Evolutionary conservation across 2,113 vertebrate species (phyloP), one percentile per base, ranked within the genome.

Genomic region (Perca fluviatilis): DNA sequence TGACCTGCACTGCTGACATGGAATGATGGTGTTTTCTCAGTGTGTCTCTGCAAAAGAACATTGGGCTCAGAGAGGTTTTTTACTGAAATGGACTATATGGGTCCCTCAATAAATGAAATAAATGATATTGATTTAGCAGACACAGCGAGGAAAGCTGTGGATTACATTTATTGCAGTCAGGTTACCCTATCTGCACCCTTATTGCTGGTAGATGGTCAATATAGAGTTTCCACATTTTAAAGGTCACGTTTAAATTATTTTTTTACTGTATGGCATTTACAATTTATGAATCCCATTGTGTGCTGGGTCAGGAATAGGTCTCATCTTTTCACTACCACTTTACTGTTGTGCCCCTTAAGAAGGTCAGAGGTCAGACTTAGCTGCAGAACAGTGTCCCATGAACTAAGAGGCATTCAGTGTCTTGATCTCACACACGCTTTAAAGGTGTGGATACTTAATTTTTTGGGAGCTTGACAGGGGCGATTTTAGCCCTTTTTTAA

Each of bases 121-220:
- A 85, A 74, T 60, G n/a, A 82, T 89, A 91, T 86, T 83, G 86
- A 92, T 92, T 89, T 77, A n/a, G 40, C 61, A 61, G 74, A 56
- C 40, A 46, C 0, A 21, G 74, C 40, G 23, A 53, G 50, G 14
- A 84, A 89, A 76, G 49, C 69, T 57, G 72, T n/a, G 78, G 73
- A 86, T 83, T 84, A 83, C 74, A 70, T 87, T 84, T 83, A 82
- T 63, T 74, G 70, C 25, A 63, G 67, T 46, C 50, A 77, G 53
- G 77, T 63, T 50, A 79, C 30, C 51, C 71, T 74, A 74, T 78
- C 63, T 51, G 47, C 53, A 23, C 62, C 49, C 13, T 56, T 84
- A 50, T 27, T 74, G 19, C 47, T 65, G 60, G 49, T 51, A 56
- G 66, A 72, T 40, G 47, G 15, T 66, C 47, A 89, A 30, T 64